Evolutionary conservation across 2,113 vertebrate genomes (phyloP).

Genomic region (Vimba vimba): DNA sequence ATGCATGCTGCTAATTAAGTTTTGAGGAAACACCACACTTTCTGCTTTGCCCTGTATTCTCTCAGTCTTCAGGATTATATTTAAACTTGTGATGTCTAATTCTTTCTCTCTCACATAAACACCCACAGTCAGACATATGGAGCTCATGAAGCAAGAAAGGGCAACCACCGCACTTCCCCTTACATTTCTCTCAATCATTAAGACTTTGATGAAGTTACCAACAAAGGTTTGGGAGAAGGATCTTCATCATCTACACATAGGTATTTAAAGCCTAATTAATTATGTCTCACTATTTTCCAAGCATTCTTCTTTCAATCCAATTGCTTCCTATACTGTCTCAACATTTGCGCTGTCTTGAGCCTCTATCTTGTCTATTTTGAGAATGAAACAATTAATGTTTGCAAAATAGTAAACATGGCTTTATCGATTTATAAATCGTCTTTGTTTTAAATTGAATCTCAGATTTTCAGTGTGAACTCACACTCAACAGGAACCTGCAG

Average conservation of each 20-base stretch:
- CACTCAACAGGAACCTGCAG: neutral
- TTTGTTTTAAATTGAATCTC: neutral
- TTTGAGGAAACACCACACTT: neutral
- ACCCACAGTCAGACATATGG: neutral
- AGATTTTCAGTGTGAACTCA: neutral
- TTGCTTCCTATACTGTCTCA: neutral
- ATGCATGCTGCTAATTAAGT: constrained; percentile 32
- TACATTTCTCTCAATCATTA: neutral
- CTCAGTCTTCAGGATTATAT: constrained; percentile 33
- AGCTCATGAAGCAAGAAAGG: neutral
- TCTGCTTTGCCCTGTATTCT: neutral
- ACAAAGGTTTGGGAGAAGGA: neutral
- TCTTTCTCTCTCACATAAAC: constrained; percentile 12
- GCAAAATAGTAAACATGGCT: neutral
- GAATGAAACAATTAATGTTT: neutral
- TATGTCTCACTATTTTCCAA: neutral
- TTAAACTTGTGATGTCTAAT: constrained; percentile 25
- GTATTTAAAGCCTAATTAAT: neutral
- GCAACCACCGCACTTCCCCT: neutral
- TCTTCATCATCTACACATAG: neutral
- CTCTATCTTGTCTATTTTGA: neutral
- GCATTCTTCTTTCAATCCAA: neutral
- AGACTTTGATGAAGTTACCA: neutral
- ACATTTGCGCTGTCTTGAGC: neutral
- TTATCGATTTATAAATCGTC: neutral